Conservation (phyloP, 1,140 invertebrate species). For the Octopus bimaculoides region DNA sequence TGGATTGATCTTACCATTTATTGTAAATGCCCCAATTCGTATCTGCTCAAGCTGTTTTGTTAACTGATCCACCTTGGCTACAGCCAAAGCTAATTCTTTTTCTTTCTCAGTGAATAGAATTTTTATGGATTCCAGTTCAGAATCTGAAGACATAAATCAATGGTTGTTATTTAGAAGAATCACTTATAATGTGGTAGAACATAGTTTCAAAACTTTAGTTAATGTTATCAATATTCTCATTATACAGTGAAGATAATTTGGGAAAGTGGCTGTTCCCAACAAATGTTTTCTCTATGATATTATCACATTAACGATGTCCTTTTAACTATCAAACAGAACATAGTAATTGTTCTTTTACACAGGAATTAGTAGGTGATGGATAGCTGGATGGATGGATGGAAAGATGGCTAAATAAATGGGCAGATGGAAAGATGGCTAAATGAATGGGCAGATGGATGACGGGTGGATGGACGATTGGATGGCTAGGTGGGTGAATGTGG, state of each 20-base stretch:
- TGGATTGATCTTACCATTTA: constrained; percentile 53
- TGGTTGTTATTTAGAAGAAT: too few relatives aligned
- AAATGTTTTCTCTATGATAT: too few relatives aligned
- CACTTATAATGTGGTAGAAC: too few relatives aligned
- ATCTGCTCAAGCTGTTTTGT: constrained; percentile 90
- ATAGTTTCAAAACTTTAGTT: too few relatives aligned
- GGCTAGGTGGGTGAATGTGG: neutral
- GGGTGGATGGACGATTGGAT: neutral
- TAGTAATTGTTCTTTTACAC: too few relatives aligned
- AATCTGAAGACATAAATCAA: constrained; percentile 63
- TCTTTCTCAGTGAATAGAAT: constrained; percentile 96
- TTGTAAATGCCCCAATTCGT: constrained; percentile 59
- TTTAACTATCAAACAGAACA: too few relatives aligned
- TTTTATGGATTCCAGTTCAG: constrained; percentile 91
- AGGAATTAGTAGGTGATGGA: neutral
- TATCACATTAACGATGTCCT: too few relatives aligned
- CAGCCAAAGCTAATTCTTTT: constrained; percentile 90
- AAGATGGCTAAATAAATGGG: neutral
- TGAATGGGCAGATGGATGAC: neutral
- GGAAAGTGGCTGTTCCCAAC: too few relatives aligned
- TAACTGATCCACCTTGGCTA: constrained; percentile 92
- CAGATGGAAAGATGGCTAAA: neutral
- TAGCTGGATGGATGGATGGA: neutral
- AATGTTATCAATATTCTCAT: too few relatives aligned
- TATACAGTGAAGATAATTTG: too few relatives aligned